Conservation (phyloP, 2,888 invertebrate species). For the Limnephilus lunatus region DNA sequence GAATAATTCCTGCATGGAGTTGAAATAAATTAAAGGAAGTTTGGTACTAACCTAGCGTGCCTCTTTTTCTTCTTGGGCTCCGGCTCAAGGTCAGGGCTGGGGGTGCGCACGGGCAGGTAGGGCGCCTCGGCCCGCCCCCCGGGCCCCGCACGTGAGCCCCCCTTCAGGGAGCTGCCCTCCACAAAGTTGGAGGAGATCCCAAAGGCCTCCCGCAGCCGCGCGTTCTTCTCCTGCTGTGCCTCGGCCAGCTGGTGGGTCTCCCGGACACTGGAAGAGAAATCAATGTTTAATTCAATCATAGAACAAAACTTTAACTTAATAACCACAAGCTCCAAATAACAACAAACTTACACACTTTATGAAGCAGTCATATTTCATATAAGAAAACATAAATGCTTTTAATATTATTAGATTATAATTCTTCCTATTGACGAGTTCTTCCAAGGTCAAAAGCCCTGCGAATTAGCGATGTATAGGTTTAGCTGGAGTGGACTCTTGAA, state of each 20-base stretch:
- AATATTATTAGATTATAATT: slow-evolving; percentile 4
- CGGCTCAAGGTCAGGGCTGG: slow-evolving; percentile 75
- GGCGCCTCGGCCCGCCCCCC: slow-evolving; percentile 72
- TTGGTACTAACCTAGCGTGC: slow-evolving; percentile 79
- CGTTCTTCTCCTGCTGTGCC: slow-evolving; percentile 97
- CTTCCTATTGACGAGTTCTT: neutral
- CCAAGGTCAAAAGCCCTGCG: neutral
- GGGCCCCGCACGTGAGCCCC: slow-evolving; percentile 78
- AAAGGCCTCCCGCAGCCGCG: slow-evolving; percentile 93
- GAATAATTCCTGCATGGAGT: too few species aligned
- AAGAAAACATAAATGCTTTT: slow-evolving; percentile 53
- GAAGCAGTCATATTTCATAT: neutral
- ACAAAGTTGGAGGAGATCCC: slow-evolving; percentile 96
- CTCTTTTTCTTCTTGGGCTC: slow-evolving; percentile 82
- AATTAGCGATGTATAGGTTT: neutral
- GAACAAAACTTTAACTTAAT: neutral
- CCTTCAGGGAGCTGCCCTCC: slow-evolving; percentile 94
- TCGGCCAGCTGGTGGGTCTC: slow-evolving; percentile 98
- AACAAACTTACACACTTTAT: neutral
- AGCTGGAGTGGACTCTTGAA: too few species aligned
- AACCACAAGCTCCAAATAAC: neutral
- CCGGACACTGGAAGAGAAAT: slow-evolving; percentile 82
- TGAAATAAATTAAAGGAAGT: too few species aligned
- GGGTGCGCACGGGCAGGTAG: slow-evolving; percentile 87
- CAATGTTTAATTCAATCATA: slow-evolving; percentile 19